These are phyloP conservation scores for Alsophila aescularia DNA, from an alignment of 2,888 invertebrate genomes.

Conservation along the genomic window DNA sequence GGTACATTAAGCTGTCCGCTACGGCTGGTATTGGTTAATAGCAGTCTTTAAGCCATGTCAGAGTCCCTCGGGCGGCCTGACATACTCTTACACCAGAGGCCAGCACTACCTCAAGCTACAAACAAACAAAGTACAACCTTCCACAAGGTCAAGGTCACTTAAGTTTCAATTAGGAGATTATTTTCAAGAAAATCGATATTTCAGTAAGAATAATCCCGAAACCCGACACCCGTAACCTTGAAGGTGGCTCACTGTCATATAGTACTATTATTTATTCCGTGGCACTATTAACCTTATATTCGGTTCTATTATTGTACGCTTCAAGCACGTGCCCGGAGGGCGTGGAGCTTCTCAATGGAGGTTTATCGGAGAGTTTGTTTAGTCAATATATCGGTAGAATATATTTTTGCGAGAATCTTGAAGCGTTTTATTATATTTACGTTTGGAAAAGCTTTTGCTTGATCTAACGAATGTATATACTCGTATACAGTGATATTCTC, in stretches of 20 bases:
- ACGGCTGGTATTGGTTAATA: too few species aligned
- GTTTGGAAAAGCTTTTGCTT: not conserved
- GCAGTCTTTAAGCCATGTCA: too few species aligned
- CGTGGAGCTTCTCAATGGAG: conserved; percentile 18
- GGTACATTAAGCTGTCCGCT: too few species aligned
- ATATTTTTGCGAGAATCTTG: conserved; percentile 5
- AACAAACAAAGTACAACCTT: too few species aligned
- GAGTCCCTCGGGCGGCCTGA: too few species aligned
- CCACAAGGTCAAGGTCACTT: too few species aligned
- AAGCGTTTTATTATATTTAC: not conserved
- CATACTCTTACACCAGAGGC: too few species aligned
- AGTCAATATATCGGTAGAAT: conserved; percentile 14
- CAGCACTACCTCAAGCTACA: too few species aligned
- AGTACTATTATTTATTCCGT: too few species aligned
- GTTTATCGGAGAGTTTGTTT: conserved; percentile 21
- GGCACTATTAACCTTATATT: conserved; percentile 20
- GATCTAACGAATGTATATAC: too few species aligned
- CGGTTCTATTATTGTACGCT: conserved; percentile 17
- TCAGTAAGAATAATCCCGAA: conserved; percentile 1
- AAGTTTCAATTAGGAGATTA: not conserved
- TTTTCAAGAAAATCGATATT: not conserved
- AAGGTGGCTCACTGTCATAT: conserved; percentile 9
- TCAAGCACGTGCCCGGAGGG: conserved; percentile 13
- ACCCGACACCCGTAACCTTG: conserved; percentile 9
- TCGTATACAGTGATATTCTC: too few species aligned